A percentile compares a stretch with the other conserved stretches of the same genome.
Evolutionary conservation across 2,888 invertebrate genomes (phyloP).

Genomic region (Scelioninae gen. 2): DNA sequence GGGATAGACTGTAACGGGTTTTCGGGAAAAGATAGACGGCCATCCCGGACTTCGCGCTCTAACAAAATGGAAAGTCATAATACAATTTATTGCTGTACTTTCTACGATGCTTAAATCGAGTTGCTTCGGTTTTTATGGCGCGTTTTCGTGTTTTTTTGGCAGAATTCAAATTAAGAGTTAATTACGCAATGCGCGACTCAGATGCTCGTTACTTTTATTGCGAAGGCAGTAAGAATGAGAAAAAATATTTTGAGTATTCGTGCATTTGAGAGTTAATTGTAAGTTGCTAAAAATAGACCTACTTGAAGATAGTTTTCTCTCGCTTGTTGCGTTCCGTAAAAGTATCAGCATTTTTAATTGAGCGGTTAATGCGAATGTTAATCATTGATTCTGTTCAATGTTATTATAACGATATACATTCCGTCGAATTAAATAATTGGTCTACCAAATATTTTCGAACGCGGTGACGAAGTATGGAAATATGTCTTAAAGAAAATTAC

Average conservation of each 20-base stretch:
- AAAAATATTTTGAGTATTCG: slow-evolving; percentile 28
- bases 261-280: slow-evolving; percentile 21
- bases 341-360: slow-evolving; percentile 24
- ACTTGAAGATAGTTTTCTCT: slow-evolving; percentile 42
- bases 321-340: slow-evolving; percentile 23
- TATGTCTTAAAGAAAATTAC: no score
- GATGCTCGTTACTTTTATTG: slow-evolving; percentile 28
- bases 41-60: slow-evolving; percentile 14
- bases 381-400: no score
- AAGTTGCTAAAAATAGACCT: slow-evolving; percentile 41
- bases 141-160: slow-evolving; percentile 28
- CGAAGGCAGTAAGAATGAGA: slow-evolving; percentile 5
- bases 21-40: slow-evolving; percentile 31
- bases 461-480: no score
- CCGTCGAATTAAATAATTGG: no score
- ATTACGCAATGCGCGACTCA: slow-evolving; percentile 30
- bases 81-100: slow-evolving; percentile 37
- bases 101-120: slow-evolving; percentile 35
- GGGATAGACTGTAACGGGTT: slow-evolving; percentile 29
- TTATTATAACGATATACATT: no score
- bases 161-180: slow-evolving; percentile 32
- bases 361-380: no score
- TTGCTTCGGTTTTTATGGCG: slow-evolving; percentile 37
- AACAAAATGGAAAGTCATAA: slow-evolving; percentile 50
- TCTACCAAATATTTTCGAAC: no score